These are phyloP conservation scores for Erynnis tages DNA, from an alignment of 2,888 invertebrate genomes.

Conservation along the genomic window DNA sequence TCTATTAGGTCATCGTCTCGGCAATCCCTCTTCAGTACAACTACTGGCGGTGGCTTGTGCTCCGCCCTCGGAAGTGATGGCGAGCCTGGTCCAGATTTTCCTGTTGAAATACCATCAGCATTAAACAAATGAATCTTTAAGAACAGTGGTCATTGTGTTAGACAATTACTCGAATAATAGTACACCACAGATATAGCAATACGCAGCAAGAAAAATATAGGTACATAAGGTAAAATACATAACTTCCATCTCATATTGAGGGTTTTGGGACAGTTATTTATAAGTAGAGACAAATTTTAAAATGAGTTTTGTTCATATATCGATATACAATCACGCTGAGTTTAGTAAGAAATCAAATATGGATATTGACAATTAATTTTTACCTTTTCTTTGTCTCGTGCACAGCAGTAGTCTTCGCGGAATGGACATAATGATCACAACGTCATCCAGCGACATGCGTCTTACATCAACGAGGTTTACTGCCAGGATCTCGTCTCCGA, in stretches of 20 bases:
- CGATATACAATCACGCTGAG: too few relatives aligned
- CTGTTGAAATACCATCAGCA: conserved; percentile 39
- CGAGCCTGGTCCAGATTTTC: conserved; percentile 78
- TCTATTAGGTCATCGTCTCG: conserved; percentile 88
- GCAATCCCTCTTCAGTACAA: conserved; percentile 93
- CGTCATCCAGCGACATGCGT: conserved; percentile 98
- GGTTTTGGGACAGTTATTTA: too few relatives aligned
- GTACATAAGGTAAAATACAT: too few relatives aligned
- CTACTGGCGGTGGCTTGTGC: conserved; percentile 95
- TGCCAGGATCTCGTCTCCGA: conserved; percentile 98
- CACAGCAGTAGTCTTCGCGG: conserved; percentile 96
- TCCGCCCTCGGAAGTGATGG: conserved; percentile 84
- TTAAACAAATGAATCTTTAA: background rate
- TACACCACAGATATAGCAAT: too few relatives aligned
- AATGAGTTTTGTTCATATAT: too few relatives aligned
- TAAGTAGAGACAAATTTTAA: too few relatives aligned
- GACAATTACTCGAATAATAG: too few relatives aligned
- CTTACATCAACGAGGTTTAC: conserved; percentile 99
- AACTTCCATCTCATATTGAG: too few relatives aligned
- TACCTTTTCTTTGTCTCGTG: conserved; percentile 91
- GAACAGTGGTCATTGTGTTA: background rate
- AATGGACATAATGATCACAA: conserved; percentile 99
- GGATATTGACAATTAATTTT: background rate
- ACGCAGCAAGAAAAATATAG: too few relatives aligned
- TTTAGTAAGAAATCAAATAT: too few relatives aligned